A percentile compares a stretch with the other conserved stretches of the same genome.
Conservation (phyloP, 2,113 vertebrate species). For the Lasiurus cinereus region DNA sequence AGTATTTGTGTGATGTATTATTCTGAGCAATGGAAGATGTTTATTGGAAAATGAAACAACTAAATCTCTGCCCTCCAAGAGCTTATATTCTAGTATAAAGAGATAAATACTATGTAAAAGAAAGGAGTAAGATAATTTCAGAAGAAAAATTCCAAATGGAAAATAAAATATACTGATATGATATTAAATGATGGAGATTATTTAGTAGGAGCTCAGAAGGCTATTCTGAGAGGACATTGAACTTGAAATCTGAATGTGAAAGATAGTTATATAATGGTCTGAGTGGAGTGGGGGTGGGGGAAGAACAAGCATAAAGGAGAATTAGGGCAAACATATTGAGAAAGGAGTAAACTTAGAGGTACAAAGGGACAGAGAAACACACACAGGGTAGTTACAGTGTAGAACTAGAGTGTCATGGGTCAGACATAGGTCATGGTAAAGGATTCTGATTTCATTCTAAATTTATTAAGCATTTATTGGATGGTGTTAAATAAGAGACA, state of each 20-base stretch:
- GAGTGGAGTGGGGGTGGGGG: not conserved
- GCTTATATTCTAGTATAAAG: not conserved
- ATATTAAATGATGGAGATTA: not conserved
- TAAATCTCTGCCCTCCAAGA: not conserved
- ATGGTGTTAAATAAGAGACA: not conserved
- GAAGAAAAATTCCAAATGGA: not conserved
- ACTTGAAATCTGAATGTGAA: not conserved
- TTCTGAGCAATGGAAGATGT: not conserved
- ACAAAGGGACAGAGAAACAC: not conserved
- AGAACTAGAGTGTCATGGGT: not conserved
- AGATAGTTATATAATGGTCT: not conserved
- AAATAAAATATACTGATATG: not conserved
- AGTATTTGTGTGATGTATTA: not conserved
- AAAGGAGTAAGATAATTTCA: not conserved
- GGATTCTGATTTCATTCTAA: constrained; percentile 17
- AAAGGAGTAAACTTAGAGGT: not conserved
- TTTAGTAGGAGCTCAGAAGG: not conserved
- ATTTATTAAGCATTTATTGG: not conserved
- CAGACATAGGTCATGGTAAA: not conserved
- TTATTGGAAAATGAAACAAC: not conserved
- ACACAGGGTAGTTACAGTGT: not conserved
- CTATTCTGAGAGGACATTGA: not conserved
- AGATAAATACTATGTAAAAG: not conserved
- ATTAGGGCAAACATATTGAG: not conserved
- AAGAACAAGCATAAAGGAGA: not conserved